Evolutionary conservation across 2,113 vertebrate species (phyloP).

Genomic region (Motacilla alba): DNA sequence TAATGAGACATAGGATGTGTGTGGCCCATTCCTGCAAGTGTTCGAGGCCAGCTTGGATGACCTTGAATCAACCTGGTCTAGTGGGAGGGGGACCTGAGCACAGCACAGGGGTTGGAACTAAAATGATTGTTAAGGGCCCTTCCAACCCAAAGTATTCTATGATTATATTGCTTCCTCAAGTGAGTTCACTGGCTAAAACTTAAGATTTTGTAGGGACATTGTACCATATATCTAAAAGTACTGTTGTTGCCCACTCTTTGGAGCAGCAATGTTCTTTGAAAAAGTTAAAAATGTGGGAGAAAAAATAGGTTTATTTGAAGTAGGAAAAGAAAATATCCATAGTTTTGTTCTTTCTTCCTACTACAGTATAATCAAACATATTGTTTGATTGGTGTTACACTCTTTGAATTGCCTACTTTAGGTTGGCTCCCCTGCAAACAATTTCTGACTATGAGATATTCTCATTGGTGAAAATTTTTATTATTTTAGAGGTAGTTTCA

Average conservation of each 20-base stretch:
- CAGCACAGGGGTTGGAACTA: not conserved
- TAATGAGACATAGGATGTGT: not conserved
- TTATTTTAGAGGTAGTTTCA: not conserved
- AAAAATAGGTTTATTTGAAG: not conserved
- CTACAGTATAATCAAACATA: not conserved
- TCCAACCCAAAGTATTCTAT: not conserved
- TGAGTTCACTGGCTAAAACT: not conserved
- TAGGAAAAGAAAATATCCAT: not conserved
- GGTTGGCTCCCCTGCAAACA: not conserved
- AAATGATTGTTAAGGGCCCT: not conserved
- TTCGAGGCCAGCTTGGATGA: not conserved
- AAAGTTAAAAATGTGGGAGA: not conserved
- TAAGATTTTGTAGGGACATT: not conserved
- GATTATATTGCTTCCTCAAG: not conserved
- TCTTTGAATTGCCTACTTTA: not conserved
- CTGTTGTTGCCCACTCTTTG: rapidly evolving
- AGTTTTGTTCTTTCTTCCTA: not conserved
- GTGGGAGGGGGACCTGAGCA: not conserved
- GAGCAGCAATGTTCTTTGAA: not conserved
- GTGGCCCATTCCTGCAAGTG: not conserved
- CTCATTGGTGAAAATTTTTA: not conserved
- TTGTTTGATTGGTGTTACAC: rapidly evolving
- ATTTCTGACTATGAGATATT: not conserved
- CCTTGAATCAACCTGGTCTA: not conserved
- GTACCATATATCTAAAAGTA: not conserved